Evolutionary conservation across 2,888 invertebrate species (phyloP).

Genomic region (Trilocha varians): DNA sequence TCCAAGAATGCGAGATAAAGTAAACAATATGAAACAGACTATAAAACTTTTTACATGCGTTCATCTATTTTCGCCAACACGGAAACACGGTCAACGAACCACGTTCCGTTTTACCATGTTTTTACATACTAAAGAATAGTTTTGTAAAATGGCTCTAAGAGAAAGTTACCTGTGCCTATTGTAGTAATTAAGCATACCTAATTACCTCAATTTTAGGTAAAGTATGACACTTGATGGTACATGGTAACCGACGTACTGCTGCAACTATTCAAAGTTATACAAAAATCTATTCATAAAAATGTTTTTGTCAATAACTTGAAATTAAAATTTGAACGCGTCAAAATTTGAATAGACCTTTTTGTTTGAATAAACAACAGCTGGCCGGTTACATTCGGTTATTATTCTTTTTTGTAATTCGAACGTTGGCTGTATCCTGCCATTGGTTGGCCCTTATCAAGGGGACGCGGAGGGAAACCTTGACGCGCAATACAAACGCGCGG

Average conservation of each 20-base stretch:
- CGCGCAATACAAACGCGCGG: slow-evolving; percentile 31
- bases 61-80: slow-evolving; percentile 40
- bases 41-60: slow-evolving; percentile 9
- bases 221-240: too few relatives aligned
- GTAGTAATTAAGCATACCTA: too few relatives aligned
- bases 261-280: too few relatives aligned
- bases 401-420: slow-evolving; percentile 29
- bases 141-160: slow-evolving; percentile 7
- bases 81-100: slow-evolving; percentile 50
- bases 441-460: slow-evolving; percentile 60
- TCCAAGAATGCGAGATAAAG: neutral
- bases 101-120: slow-evolving; percentile 20
- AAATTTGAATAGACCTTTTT: too few relatives aligned
- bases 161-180: too few relatives aligned
- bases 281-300: too few relatives aligned
- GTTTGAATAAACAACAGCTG: slow-evolving; percentile 1
- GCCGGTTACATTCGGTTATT: slow-evolving; percentile 12
- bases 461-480: slow-evolving; percentile 49
- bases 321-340: too few relatives aligned
- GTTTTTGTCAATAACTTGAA: too few relatives aligned
- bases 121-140: slow-evolving; percentile 26
- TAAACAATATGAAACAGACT: neutral
- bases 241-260: too few relatives aligned
- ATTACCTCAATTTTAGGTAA: too few relatives aligned
- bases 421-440: slow-evolving; percentile 43